phyloP scores from a whole-genome alignment of 2,113 vertebrate species.

The Diphyllodes magnificus region DNA sequence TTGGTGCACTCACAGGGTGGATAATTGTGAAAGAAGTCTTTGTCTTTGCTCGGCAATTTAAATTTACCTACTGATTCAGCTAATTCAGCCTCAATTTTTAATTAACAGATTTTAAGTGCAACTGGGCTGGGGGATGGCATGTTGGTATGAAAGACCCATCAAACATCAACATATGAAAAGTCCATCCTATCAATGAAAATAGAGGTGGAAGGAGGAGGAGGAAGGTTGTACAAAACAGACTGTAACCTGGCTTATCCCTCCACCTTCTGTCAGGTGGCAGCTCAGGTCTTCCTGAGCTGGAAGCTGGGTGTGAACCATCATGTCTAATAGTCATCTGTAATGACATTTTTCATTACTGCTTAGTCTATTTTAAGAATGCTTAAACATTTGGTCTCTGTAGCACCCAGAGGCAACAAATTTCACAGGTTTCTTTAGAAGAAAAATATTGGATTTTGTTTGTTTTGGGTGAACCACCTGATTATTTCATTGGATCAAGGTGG shows the following conservation, averaged over 20 bases:
- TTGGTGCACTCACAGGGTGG: rapidly evolving
- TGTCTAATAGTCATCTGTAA: neutral
- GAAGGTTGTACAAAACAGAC: neutral
- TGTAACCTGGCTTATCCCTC: neutral
- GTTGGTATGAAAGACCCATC: neutral
- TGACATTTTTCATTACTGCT: neutral
- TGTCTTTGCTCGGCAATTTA: neutral
- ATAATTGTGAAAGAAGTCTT: neutral
- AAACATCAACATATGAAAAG: neutral
- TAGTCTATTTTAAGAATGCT: neutral
- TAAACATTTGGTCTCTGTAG: neutral
- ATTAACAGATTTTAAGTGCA: neutral
- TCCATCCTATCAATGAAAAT: neutral
- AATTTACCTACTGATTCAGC: neutral
- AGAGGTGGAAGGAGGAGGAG: neutral
- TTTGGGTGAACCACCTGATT: neutral
- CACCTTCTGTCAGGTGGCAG: neutral
- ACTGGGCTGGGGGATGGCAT: neutral
- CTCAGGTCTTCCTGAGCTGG: neutral
- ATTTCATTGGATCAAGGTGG: neutral
- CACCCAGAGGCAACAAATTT: neutral
- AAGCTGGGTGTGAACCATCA: neutral
- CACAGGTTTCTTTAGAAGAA: neutral
- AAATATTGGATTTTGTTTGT: neutral
- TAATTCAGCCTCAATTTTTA: neutral